Evolutionary conservation across 2,113 vertebrate genomes (phyloP).

Genomic region (Nyctibius bracteatus): DNA sequence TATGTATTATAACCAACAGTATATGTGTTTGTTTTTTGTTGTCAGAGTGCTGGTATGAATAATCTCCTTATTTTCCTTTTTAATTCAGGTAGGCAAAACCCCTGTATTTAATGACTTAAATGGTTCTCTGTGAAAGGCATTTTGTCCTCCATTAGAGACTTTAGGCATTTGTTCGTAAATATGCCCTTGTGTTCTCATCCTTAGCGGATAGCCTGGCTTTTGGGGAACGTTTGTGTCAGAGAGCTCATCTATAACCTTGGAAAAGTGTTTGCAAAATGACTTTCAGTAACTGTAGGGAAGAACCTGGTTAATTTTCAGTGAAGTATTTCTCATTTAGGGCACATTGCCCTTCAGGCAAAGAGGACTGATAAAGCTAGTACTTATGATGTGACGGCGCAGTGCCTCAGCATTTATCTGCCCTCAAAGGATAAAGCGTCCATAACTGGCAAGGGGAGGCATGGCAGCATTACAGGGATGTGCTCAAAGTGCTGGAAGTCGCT

Average conservation of each 20-base stretch:
- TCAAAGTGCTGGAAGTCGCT: background rate
- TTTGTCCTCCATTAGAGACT: background rate
- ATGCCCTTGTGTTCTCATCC: background rate
- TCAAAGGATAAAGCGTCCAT: background rate
- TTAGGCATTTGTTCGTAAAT: background rate
- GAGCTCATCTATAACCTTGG: background rate
- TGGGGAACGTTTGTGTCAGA: background rate
- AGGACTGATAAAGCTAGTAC: background rate
- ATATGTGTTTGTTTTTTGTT: background rate
- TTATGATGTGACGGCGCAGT: background rate
- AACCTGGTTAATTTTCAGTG: background rate
- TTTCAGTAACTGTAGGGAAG: background rate
- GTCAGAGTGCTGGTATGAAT: background rate
- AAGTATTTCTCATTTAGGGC: background rate
- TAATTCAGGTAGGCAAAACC: background rate
- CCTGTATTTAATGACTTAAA: background rate
- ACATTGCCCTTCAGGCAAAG: background rate
- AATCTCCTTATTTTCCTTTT: background rate
- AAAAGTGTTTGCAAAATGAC: background rate
- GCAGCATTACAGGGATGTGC: background rate
- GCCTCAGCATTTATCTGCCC: background rate
- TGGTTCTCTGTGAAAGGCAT: background rate
- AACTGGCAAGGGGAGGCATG: too few species aligned
- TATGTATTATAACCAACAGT: background rate
- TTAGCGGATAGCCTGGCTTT: background rate